Base-by-base conservation (phyloP, 2,797 vertebrate species). In the Galago senegalensis region DNA sequence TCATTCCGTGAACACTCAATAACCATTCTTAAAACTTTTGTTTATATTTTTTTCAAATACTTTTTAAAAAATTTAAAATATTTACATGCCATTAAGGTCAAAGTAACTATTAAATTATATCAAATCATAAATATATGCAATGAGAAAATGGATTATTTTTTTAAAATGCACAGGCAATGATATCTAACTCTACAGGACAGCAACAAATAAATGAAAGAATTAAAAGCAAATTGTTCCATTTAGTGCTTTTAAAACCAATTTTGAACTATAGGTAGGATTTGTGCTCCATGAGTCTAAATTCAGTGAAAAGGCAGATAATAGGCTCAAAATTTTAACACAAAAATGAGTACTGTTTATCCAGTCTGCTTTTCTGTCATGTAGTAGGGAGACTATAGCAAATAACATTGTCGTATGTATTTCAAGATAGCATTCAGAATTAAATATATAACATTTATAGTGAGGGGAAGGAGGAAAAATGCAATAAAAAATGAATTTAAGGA, bases 161-260 rank as follows among this genome's bases (percentile, higher is more conserved):
- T 53, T 60, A 43, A 95, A 94, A 93, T 31, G 1, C 37, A 73
- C 6, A 77, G 29, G 10, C 69, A 63, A 40, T 53, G 3, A 76
- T 92, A 31, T 37, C 14, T 2, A 70, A 11, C n/a, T 61, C 3
- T 65, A 34, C 16, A 77, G 82, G 56, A 95, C 0, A 87, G 10
- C 14, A 93, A 89, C 5, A 89, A 89, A 77, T 29, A 90, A 89
- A 82, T 85, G 7, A 85, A 81, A 67, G 12, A 69, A 20, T 79
- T 67, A 92, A 93, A 93, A 80, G 58, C 31, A 91, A 86, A 93
- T 63, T 9, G 46, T 77, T 73, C 12, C 40, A 93, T 40, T 67
- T 31, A 72, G 53, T 5, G 23, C 34, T 81, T 81, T 9, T 63
- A 11, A 92, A 61, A 20, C 80, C 73, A 96, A 80, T 61, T 85